These are phyloP conservation scores for Onychomys arenicola DNA, from an alignment of 2,797 vertebrate genomes.

Conservation along the genomic window DNA sequence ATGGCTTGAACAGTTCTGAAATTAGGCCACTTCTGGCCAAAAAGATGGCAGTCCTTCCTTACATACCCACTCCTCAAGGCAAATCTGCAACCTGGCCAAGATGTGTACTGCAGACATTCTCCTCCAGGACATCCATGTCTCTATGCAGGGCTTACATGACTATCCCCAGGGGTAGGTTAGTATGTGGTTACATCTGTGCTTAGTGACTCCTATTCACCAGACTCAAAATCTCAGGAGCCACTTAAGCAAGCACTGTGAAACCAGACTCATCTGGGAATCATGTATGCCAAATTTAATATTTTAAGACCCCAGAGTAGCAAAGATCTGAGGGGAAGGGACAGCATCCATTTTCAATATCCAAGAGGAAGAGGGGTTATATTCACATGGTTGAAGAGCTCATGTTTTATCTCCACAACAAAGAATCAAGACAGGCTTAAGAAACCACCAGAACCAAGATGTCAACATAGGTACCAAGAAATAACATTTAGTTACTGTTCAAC, in stretches of 20 bases:
- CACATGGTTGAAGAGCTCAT: neutral
- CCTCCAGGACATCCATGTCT: neutral
- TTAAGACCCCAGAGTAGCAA: neutral
- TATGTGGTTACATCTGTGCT: conserved; percentile 13
- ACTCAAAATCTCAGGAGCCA: conserved; percentile 31
- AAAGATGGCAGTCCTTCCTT: neutral
- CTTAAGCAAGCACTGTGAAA: conserved; percentile 8
- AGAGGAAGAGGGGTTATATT: neutral
- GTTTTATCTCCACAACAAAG: neutral
- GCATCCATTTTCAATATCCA: neutral
- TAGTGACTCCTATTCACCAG: conserved; percentile 35
- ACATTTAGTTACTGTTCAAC: neutral
- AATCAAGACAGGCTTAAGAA: neutral
- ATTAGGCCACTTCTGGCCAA: neutral
- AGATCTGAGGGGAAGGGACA: neutral
- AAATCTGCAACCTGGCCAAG: neutral
- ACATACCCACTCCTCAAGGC: neutral
- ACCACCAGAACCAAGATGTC: neutral
- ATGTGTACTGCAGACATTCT: neutral
- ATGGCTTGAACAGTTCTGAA: neutral
- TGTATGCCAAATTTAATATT: conserved; percentile 35
- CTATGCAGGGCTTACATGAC: neutral
- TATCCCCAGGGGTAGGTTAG: neutral
- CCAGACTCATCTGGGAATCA: conserved; percentile 12
- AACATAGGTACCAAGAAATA: neutral